These are phyloP conservation scores for Catocala fraxini DNA, from an alignment of 2,888 invertebrate genomes.

Conservation along the genomic window DNA sequence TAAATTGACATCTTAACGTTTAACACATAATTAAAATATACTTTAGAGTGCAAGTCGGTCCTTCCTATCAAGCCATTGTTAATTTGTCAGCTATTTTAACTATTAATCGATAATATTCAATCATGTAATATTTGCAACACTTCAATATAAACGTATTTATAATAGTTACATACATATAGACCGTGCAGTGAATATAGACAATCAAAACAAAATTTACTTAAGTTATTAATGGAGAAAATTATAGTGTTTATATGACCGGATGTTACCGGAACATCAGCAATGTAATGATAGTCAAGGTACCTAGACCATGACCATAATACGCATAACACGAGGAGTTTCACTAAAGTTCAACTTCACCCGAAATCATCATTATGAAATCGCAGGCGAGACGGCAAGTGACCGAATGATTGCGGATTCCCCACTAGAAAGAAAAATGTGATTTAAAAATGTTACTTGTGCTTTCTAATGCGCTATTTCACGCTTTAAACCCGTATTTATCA, in stretches of 20 bases:
- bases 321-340: constrained; percentile 33
- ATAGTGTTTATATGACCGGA: constrained; percentile 7
- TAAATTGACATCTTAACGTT: too few relatives aligned
- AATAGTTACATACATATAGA: too few relatives aligned
- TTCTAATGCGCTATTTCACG: constrained; percentile 47
- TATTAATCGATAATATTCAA: too few relatives aligned
- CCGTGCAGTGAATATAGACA: too few relatives aligned
- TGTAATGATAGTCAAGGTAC: constrained; percentile 22
- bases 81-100: too few relatives aligned
- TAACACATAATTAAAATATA: too few relatives aligned
- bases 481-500: constrained; percentile 17
- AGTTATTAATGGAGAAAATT: too few relatives aligned
- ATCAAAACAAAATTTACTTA: too few relatives aligned
- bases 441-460: constrained; percentile 40
- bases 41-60: too few relatives aligned
- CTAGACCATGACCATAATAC: constrained; percentile 22
- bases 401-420: constrained; percentile 29
- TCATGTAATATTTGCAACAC: too few relatives aligned
- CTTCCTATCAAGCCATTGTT: too few relatives aligned
- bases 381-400: constrained; percentile 44
- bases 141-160: too few relatives aligned
- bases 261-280: constrained; percentile 15
- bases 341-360: constrained; percentile 33
- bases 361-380: constrained; percentile 54
- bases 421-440: constrained; percentile 31